Base-by-base conservation (phyloP, 2,888 invertebrate genomes). In the Glaucopsyche alexis region DNA sequence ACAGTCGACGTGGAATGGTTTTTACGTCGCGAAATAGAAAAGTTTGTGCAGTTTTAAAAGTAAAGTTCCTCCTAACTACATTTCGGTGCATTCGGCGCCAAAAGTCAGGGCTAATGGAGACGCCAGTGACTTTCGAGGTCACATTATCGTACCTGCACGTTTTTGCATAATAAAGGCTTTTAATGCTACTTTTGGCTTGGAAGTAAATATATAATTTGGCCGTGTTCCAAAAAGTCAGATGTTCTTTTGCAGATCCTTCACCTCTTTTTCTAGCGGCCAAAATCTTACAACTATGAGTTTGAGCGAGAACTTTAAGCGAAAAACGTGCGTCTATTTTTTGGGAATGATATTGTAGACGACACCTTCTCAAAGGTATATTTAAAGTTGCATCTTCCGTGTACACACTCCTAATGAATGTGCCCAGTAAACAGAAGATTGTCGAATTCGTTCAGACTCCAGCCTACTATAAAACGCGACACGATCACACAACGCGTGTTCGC, bases 41-140 rank as follows among this genome's bases (percentile, higher is more conserved):
- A 69, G 69, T 69, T 69, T n/a, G 67, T 69, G 69, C 69, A 45
- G 49, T 29, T 69, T 49, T 49, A n/a, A 47, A 69, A 49, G 47
- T 47, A 49, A 69, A 69, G 69, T 69, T 69, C 29, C 7, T 13
- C 49, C 14, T 29, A 49, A 69, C 14, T 47, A 69, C 29, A 49
- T 69, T 47, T 49, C 14, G 69, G 69, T 69, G 49, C 45, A 69
- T 45, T 67, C 47, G 9, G 16, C 66, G 60, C 60, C 60, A 60
- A 60, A 9, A 38, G 60, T 38, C 60, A 14, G 19, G 60, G 55
- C 55, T 60, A 60, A 38, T 60, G 60, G 29, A 11, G 60, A 19
- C 60, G 38, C 8, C 29, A 11, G 52, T 52, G 52, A 29, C 29
- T 60, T 13, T 38, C 60, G 60, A 60, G 60, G 60, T 60, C 60